phyloP scores from a whole-genome alignment of 1,140 invertebrate genomes.

The Neuroterus valhalla region DNA sequence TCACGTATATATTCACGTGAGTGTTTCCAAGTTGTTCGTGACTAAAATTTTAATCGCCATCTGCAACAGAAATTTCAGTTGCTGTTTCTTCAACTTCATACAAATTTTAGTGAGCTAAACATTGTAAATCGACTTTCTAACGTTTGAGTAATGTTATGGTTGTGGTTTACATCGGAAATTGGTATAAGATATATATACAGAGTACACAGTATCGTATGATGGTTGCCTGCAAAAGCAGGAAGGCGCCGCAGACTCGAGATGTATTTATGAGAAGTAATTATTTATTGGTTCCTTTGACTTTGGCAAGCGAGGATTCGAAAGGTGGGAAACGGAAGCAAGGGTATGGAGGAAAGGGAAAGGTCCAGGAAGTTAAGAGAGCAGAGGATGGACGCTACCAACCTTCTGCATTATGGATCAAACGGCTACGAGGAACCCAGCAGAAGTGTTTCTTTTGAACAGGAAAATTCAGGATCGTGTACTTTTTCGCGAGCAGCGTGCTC shows the following conservation, averaged over 20 bases:
- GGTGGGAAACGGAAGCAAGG: not conserved
- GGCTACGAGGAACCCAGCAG: slow-evolving; percentile 1
- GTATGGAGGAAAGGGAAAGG: not conserved
- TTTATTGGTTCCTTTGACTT: slow-evolving; percentile 30
- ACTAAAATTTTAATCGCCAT: too few species aligned
- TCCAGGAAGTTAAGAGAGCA: slow-evolving; percentile 23
- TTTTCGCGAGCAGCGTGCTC: not conserved
- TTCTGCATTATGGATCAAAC: slow-evolving; percentile 29
- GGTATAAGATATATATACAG: not conserved
- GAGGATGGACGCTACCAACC: slow-evolving; percentile 10
- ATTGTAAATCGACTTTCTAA: not conserved
- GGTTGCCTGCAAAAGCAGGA: slow-evolving; percentile 23
- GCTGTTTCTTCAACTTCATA: too few species aligned
- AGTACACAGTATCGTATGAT: not conserved
- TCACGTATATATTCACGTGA: too few species aligned
- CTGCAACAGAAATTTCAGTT: too few species aligned
- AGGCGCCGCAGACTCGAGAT: slow-evolving; percentile 20
- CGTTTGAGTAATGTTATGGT: not conserved
- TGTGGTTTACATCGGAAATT: slow-evolving; percentile 5
- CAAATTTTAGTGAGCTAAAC: not conserved
- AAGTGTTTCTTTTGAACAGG: slow-evolving; percentile 17
- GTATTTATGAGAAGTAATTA: slow-evolving; percentile 28
- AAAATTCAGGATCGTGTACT: not conserved
- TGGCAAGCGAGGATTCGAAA: not conserved
- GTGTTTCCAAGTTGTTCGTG: too few species aligned